These are phyloP conservation scores for Drosophila macrospina DNA, from an alignment of 2,888 invertebrate species.

Conservation along the genomic window DNA sequence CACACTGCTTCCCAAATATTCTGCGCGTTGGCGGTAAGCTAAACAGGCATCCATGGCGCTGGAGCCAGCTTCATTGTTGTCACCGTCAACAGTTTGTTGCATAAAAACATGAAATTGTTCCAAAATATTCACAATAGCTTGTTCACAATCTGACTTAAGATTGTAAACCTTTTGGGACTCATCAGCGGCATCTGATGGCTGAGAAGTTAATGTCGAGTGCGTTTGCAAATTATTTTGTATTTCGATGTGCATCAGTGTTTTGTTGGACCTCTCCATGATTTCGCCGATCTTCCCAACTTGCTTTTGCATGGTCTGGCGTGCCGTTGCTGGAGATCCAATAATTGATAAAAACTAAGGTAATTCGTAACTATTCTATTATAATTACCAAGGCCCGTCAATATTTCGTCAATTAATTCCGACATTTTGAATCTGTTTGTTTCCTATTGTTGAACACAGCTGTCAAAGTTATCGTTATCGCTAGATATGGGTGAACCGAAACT, in stretches of 20 bases:
- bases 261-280: conserved; percentile 82
- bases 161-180: conserved; percentile 45
- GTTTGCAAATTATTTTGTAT: conserved; percentile 30
- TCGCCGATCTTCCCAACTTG: conserved; percentile 74
- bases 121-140: conserved; percentile 68
- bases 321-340: conserved; percentile 42
- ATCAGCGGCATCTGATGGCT: not conserved
- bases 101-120: conserved; percentile 68
- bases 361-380: not conserved
- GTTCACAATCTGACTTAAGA: conserved; percentile 65
- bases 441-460: conserved; percentile 26
- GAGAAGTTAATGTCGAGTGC: conserved; percentile 34
- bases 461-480: conserved; percentile 40
- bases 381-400: conserved; percentile 76
- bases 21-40: conserved; percentile 64
- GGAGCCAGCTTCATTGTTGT: conserved; percentile 11
- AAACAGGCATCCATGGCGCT: conserved; percentile 46
- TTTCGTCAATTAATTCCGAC: conserved; percentile 61
- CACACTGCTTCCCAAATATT: conserved; percentile 73
- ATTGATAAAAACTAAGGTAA: not conserved
- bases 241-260: conserved; percentile 80
- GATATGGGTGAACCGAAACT: not conserved
- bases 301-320: conserved; percentile 55
- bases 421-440: conserved; percentile 29
- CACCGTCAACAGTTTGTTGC: conserved; percentile 25